A percentile compares a stretch with the other conserved stretches of the same genome.
Conservation (phyloP, 2,888 invertebrate species). For the Caenorhabditis plicata region DNA sequence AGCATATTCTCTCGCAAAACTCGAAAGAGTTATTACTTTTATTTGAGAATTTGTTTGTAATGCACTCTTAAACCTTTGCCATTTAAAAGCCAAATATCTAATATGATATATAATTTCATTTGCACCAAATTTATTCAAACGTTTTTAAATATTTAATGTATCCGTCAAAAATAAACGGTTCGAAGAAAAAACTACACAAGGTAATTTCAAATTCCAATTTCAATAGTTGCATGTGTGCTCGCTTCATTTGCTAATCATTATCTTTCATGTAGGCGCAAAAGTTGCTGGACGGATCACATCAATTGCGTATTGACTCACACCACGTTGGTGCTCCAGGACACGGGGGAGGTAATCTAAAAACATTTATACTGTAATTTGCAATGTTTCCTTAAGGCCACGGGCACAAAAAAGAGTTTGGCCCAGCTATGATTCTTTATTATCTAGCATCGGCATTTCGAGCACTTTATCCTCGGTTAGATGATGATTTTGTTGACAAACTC, state of each 20-base stretch:
- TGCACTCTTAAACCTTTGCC: too few relatives aligned
- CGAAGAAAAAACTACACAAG: neutral
- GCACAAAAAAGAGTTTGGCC: slow-evolving; percentile 66
- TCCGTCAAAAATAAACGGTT: too few relatives aligned
- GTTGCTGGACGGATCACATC: slow-evolving; percentile 65
- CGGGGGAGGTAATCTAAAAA: slow-evolving; percentile 56
- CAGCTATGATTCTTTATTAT: slow-evolving; percentile 66
- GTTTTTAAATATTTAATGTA: too few relatives aligned
- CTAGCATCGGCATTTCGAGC: slow-evolving; percentile 65
- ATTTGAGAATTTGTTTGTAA: too few relatives aligned
- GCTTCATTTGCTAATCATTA: neutral
- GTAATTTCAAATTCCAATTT: neutral
- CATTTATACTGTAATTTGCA: too few relatives aligned
- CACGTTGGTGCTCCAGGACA: slow-evolving; percentile 63
- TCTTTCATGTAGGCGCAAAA: slow-evolving; percentile 60
- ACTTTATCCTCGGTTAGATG: slow-evolving; percentile 65
- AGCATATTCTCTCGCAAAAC: too few relatives aligned
- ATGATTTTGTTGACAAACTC: slow-evolving; percentile 66
- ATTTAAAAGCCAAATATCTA: too few relatives aligned
- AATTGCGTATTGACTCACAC: slow-evolving; percentile 63
- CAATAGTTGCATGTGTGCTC: neutral
- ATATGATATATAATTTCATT: too few relatives aligned
- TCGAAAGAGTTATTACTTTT: too few relatives aligned
- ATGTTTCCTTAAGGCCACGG: slow-evolving; percentile 58
- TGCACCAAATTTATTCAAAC: too few relatives aligned